Conservation (phyloP, 2,797 vertebrate genomes). For the Crocodylus rhombifer region DNA sequence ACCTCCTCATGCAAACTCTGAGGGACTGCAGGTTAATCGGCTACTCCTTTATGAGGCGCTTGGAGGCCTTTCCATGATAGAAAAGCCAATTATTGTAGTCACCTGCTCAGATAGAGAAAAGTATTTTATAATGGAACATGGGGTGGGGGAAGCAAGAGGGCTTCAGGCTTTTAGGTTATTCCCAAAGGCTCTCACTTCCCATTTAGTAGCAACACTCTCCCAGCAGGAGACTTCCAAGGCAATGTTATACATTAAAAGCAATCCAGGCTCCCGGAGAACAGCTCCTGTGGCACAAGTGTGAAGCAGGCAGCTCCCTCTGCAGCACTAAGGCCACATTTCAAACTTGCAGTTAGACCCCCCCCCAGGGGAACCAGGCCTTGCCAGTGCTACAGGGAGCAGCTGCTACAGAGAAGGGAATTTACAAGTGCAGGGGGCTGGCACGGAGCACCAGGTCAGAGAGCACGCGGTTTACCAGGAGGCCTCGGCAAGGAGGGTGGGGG, state of each 20-base stretch:
- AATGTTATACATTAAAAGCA: conserved; percentile 11
- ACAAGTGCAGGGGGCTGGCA: conserved; percentile 16
- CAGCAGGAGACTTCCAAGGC: background rate
- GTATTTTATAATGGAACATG: background rate
- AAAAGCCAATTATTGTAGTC: conserved; percentile 32
- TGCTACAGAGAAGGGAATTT: background rate
- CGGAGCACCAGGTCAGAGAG: conserved; percentile 15
- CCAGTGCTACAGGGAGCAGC: conserved; percentile 34
- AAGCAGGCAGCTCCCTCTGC: background rate
- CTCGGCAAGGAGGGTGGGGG: background rate
- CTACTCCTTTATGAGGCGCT: background rate
- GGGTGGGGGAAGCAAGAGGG: background rate
- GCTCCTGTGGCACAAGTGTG: background rate
- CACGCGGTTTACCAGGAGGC: conserved; percentile 15
- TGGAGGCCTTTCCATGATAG: background rate
- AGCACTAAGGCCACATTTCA: background rate
- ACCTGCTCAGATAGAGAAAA: background rate
- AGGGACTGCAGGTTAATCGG: background rate
- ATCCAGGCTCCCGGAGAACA: background rate
- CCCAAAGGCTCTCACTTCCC: background rate
- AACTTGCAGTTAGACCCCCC: background rate
- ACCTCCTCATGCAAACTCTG: background rate
- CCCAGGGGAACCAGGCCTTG: background rate
- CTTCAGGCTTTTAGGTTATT: background rate
- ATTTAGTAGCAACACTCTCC: background rate